Percentiles rank a stretch among this genome's conserved stretches.
Evolutionary conservation across 2,888 invertebrate genomes (phyloP).

Genomic region (Cenopis cana): DNA sequence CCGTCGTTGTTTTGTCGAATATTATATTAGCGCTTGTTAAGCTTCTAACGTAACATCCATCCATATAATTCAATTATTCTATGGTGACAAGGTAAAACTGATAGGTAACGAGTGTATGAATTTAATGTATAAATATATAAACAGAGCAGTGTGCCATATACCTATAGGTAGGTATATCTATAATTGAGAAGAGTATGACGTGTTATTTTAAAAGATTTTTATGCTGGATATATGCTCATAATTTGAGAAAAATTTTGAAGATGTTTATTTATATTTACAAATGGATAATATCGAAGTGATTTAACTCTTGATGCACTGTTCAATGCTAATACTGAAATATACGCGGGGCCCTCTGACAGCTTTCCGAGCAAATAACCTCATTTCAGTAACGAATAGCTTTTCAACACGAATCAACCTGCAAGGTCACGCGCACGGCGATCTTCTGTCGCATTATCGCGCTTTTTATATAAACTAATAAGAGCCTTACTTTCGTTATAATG

Average conservation of each 20-base stretch:
- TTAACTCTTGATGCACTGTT: conserved; percentile 63
- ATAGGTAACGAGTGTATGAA: conserved; percentile 76
- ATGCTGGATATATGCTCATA: conserved; percentile 83
- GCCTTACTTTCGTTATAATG: conserved; percentile 2
- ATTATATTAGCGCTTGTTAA: conserved; percentile 76
- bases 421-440: too few relatives aligned
- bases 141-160: conserved; percentile 81
- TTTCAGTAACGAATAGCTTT: background rate
- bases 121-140: conserved; percentile 65
- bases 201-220: conserved; percentile 81
- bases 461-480: conserved; percentile 2
- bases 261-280: conserved; percentile 81
- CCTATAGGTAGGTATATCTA: conserved; percentile 65
- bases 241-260: conserved; percentile 83
- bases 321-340: conserved; percentile 62
- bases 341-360: conserved; percentile 47
- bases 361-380: background rate
- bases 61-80: conserved; percentile 84
- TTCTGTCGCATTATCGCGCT: background rate
- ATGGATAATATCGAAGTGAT: conserved; percentile 70
- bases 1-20: conserved; percentile 64
- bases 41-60: conserved; percentile 82
- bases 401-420: background rate
- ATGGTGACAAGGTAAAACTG: conserved; percentile 84
- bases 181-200: conserved; percentile 75